These are phyloP conservation scores for Neoscelio sp. DNA, from an alignment of 2,888 invertebrate species.

Conservation along the genomic window DNA sequence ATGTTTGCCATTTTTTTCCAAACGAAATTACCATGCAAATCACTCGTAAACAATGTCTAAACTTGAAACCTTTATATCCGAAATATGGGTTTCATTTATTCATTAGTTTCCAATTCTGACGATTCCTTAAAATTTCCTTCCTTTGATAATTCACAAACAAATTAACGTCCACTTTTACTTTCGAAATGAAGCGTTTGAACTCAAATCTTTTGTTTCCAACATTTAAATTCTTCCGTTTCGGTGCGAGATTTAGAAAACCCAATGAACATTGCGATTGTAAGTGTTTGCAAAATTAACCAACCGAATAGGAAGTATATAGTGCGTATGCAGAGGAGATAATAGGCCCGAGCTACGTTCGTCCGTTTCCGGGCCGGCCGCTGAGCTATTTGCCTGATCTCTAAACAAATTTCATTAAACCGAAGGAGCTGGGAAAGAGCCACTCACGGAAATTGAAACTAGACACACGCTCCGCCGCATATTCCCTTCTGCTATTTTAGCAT, in stretches of 20 bases:
- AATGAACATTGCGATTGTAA: slow-evolving; percentile 8
- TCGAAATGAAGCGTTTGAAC: no score
- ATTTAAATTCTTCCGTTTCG: slow-evolving; percentile 43
- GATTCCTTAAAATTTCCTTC: no score
- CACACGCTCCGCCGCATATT: slow-evolving; percentile 47
- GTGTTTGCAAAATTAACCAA: slow-evolving; percentile 61
- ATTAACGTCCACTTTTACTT: not conserved
- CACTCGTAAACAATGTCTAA: no score
- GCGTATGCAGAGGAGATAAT: slow-evolving; percentile 55
- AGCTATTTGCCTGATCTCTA: slow-evolving; percentile 65
- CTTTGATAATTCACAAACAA: no score
- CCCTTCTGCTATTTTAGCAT: slow-evolving; percentile 58
- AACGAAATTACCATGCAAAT: no score
- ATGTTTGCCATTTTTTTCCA: no score
- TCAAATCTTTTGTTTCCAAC: no score
- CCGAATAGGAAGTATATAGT: slow-evolving; percentile 43
- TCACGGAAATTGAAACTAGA: slow-evolving; percentile 69
- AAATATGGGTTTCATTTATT: no score
- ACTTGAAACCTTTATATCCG: no score
- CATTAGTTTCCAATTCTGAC: no score
- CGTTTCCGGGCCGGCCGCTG: slow-evolving; percentile 50
- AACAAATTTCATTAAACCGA: slow-evolving; percentile 68
- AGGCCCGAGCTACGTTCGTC: slow-evolving; percentile 33
- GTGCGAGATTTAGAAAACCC: slow-evolving; percentile 36
- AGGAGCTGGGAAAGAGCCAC: slow-evolving; percentile 63